phyloP scores from a whole-genome alignment of 37 sponge, comb jelly and placozoan genomes.

The Chondrilla cf. caribensis region DNA sequence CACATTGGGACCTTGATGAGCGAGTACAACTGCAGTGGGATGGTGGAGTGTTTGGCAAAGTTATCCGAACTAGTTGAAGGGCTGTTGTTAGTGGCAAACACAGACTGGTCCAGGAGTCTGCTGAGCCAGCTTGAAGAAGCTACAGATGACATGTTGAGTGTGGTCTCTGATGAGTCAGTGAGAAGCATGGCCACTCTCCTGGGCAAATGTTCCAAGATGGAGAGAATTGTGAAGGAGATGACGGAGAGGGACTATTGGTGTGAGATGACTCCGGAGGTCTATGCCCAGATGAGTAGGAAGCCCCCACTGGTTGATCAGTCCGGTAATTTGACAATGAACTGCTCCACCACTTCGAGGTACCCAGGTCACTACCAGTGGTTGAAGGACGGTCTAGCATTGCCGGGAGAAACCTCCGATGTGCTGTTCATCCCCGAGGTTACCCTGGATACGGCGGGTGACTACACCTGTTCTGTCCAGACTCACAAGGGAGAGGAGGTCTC shows the following conservation, averaged over 20 bases:
- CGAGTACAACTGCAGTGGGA: background rate
- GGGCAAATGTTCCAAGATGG: background rate
- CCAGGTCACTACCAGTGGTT: background rate
- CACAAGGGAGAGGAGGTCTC: conserved; percentile 9
- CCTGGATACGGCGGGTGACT: background rate
- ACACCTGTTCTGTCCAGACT: background rate
- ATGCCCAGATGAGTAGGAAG: background rate
- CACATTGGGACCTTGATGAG: background rate
- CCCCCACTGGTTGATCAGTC: background rate
- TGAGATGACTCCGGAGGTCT: background rate
- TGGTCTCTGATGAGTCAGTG: background rate
- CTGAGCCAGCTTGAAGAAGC: background rate
- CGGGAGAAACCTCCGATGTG: background rate
- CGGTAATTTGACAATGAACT: background rate
- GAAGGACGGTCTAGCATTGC: conserved; percentile 8
- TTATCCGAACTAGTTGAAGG: background rate
- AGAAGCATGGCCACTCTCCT: background rate
- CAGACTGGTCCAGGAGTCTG: background rate
- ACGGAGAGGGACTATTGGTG: conserved; percentile 7
- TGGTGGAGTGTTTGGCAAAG: background rate
- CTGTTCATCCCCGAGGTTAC: conserved; percentile 8
- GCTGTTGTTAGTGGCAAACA: background rate
- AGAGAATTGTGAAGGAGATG: background rate
- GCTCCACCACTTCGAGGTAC: conserved; percentile 3
- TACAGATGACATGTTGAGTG: background rate